A percentile compares a stretch with the other conserved stretches of the same genome.
Evolutionary conservation across 2,113 vertebrate genomes (phyloP).

Genomic region (Oriolus oriolus): DNA sequence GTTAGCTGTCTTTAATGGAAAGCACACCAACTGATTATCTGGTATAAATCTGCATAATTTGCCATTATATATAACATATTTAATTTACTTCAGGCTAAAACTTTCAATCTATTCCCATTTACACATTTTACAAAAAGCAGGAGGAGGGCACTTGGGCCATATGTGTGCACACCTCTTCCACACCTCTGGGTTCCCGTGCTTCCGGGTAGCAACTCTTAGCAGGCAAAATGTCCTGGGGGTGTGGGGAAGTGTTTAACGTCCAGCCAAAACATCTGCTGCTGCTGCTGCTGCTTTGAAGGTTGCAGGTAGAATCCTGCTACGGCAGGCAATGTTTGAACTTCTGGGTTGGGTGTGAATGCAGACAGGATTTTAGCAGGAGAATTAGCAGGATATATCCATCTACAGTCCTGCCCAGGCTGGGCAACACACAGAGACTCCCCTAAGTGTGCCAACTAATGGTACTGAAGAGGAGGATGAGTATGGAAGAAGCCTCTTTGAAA

Average conservation of each 20-base stretch:
- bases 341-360: neutral
- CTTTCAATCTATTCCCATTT: neutral
- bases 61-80: conserved; percentile 4
- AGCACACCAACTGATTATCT: neutral
- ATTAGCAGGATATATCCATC: neutral
- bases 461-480: neutral
- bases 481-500: neutral
- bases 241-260: neutral
- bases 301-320: neutral
- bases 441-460: neutral
- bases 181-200: neutral
- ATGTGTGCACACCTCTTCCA: neutral
- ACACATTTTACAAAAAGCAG: neutral
- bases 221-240: neutral
- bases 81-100: conserved; percentile 15
- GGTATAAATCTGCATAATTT: conserved; percentile 33
- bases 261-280: neutral
- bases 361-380: neutral
- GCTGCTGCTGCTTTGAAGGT: neutral
- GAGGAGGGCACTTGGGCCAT: neutral
- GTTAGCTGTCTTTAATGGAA: neutral
- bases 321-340: neutral
- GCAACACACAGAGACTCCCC: neutral
- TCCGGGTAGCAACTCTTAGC: neutral
- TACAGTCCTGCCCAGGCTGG: neutral